Base-by-base conservation (phyloP, 2,113 vertebrate species). In the Brienomyrus longianalis region DNA sequence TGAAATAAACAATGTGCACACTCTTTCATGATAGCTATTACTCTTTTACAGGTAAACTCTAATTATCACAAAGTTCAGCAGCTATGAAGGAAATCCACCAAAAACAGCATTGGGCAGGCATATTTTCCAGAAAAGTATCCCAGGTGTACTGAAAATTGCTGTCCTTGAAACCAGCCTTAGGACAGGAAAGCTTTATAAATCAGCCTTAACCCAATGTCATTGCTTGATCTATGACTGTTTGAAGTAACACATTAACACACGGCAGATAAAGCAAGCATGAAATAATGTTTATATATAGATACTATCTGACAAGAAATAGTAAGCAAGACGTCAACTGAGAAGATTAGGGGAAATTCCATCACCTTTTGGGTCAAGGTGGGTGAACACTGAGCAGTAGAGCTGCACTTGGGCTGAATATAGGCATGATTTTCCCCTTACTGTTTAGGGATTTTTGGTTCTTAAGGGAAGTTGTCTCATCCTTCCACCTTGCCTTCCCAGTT, bases 401-500 rank as follows among this genome's bases (percentile, higher is more conserved):
- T 74, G 23, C 74, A 80, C 31, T 88, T 35, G 62, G 62, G 62
- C 52, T 87, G 52, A 87, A 45, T 59, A 56, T 35, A 62, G 87
- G 19, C 56, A n/a, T 13, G 31, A 52, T 17, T 56, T 56, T 23
- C 31, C 51, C 51, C 86, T 80, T 39, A 31, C 52, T 43, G 8
- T 27, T 87, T 56, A 56, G 17, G 52, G 19, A 66, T 45, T 62
- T 47, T 88, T 88, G 35, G n/a, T 62, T 47, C 21, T 66, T 23
- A 45, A 88, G 54, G 23, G 74, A 43, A 80, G 56, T 94, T 43
- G 13, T 66, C 88, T 89, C 52, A 45, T 95, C 91, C 93, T 94
- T 95, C 92, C 93, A 93, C 96, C 94, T 96, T 96, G 93, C 96
- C 92, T 95, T 93, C 95, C 94, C 96, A 99, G 98, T 99, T 96